A percentile compares a stretch with the other conserved stretches of the same genome.
phyloP scores from a whole-genome alignment of 2,113 vertebrate species.

The Sylvia atricapilla region DNA sequence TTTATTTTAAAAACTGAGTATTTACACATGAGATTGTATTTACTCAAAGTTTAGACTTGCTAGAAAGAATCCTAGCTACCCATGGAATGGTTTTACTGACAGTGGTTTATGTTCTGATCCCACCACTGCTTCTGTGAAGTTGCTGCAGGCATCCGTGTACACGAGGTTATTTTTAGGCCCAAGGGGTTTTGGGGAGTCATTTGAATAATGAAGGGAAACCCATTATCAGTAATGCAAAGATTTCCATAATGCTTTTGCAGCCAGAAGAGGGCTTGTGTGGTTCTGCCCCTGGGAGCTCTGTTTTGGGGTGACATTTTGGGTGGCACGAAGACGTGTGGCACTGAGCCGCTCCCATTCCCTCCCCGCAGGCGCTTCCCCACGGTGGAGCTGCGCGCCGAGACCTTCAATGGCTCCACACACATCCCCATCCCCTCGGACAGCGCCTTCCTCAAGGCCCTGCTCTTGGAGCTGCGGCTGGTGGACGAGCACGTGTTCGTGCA shows the following conservation, averaged over 20 bases:
- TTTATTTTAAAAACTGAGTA: background rate
- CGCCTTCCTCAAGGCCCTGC: constrained; percentile 80
- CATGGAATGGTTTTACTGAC: background rate
- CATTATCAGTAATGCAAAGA: background rate
- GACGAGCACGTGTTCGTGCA: constrained; percentile 78
- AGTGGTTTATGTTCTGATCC: background rate
- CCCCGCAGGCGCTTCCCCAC: constrained; percentile 82
- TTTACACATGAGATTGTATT: background rate
- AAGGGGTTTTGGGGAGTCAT: background rate
- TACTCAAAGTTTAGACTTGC: background rate
- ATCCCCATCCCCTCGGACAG: constrained; percentile 82
- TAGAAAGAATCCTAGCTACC: background rate
- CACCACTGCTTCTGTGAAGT: background rate
- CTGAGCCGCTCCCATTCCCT: background rate
- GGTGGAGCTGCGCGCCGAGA: constrained; percentile 83
- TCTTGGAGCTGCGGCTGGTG: constrained; percentile 81
- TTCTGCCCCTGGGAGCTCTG: background rate
- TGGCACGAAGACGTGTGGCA: background rate
- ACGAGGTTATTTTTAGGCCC: background rate
- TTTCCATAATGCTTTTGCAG: background rate
- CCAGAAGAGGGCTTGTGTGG: background rate
- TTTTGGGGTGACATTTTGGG: background rate
- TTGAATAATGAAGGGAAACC: background rate
- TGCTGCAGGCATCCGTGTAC: background rate
- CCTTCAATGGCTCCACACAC: constrained; percentile 77